Percentiles rank a stretch among this genome's conserved stretches.
These are phyloP conservation scores for Ischnus inquisitorius DNA, from an alignment of 2,888 invertebrate species.

Conservation along the genomic window DNA sequence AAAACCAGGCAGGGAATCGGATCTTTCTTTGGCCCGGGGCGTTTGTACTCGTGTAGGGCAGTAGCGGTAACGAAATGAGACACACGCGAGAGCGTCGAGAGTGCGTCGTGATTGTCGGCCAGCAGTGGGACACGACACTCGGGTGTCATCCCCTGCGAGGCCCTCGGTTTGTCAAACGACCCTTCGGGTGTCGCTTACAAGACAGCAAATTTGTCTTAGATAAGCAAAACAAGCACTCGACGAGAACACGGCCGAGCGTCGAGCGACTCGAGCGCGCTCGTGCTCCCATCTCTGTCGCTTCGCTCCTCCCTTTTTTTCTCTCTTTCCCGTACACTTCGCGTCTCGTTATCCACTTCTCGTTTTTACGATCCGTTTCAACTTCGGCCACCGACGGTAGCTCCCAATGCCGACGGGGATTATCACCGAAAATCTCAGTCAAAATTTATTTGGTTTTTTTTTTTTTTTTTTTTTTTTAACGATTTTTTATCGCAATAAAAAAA, in stretches of 20 bases:
- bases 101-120: conserved; percentile 56
- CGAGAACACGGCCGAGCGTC: conserved; percentile 64
- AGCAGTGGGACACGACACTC: conserved; percentile 50
- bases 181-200: conserved; percentile 83
- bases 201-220: conserved; percentile 84
- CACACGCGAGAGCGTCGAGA: conserved; percentile 23
- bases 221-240: conserved; percentile 83
- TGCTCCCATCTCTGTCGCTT: conserved; percentile 47
- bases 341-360: conserved; percentile 64
- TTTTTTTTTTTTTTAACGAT: background rate
- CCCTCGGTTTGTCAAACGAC: conserved; percentile 82
- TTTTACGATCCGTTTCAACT: conserved; percentile 47
- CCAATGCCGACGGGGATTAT: conserved; percentile 25
- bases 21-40: conserved; percentile 32
- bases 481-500: no score
- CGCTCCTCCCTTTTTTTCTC: conserved; percentile 41
- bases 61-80: conserved; percentile 56
- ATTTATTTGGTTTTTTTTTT: conserved; percentile 47
- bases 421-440: conserved; percentile 22
- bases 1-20: conserved; percentile 14
- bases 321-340: conserved; percentile 47
- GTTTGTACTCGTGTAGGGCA: conserved; percentile 8
- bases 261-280: conserved; percentile 53
- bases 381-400: conserved; percentile 1
- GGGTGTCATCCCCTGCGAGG: conserved; percentile 74